phyloP scores from a whole-genome alignment of 2,113 vertebrate genomes.

The Pteronura brasiliensis region DNA sequence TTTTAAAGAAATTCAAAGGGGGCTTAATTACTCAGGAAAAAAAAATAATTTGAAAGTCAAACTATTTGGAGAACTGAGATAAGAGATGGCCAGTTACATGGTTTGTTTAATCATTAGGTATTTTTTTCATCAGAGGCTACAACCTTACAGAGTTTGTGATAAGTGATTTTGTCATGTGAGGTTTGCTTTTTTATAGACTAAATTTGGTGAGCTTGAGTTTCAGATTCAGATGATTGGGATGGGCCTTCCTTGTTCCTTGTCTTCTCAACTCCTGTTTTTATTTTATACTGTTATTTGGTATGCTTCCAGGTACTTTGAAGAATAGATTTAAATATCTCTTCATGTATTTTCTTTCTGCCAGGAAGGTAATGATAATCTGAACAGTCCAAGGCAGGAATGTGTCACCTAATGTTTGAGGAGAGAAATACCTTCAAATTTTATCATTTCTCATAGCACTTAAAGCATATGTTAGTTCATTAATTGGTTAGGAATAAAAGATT shows the following conservation, averaged over 20 bases:
- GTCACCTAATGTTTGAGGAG: not conserved
- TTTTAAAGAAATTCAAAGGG: not conserved
- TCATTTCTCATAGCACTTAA: not conserved
- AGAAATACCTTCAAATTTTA: slow-evolving; percentile 1
- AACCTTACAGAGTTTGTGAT: not conserved
- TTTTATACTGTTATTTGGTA: not conserved
- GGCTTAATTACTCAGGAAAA: not conserved
- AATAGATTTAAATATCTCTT: not conserved
- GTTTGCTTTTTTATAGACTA: not conserved
- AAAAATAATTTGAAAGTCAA: slow-evolving; percentile 3
- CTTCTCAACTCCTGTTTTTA: not conserved
- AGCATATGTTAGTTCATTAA: not conserved
- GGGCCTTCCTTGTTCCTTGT: not conserved
- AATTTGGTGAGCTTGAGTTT: not conserved
- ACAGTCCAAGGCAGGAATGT: not conserved
- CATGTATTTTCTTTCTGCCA: not conserved
- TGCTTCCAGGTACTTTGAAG: not conserved
- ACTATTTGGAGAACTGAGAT: not conserved
- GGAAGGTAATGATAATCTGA: not conserved
- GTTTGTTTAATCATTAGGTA: not conserved
- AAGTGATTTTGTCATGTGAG: not conserved
- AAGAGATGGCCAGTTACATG: not conserved
- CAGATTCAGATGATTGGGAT: not conserved
- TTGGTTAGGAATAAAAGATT: not conserved
- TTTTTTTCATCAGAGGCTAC: not conserved